These are phyloP conservation scores for Pteropus alecto DNA, from an alignment of 2,113 vertebrate species.

Conservation along the genomic window DNA sequence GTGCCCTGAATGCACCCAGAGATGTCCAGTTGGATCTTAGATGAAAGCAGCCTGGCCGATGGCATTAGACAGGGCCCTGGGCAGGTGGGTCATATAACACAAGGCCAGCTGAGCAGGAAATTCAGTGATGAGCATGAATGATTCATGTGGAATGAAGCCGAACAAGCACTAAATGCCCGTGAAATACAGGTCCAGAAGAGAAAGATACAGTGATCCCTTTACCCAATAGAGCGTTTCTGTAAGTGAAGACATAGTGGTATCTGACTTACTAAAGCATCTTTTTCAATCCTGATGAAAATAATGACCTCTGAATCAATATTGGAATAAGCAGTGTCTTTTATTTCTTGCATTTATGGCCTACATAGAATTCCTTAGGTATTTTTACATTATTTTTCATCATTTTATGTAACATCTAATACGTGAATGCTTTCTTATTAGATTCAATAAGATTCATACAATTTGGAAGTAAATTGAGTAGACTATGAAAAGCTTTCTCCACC, in stretches of 20 bases:
- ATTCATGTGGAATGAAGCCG: neutral
- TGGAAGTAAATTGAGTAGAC: neutral
- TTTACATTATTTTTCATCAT: neutral
- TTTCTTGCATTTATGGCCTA: neutral
- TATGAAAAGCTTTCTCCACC: neutral
- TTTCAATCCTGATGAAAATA: slow-evolving; percentile 4
- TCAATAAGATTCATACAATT: neutral
- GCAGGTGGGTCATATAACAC: neutral
- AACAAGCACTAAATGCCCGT: neutral
- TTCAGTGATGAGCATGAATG: neutral
- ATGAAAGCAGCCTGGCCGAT: neutral
- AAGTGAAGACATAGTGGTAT: neutral
- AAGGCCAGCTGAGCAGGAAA: neutral
- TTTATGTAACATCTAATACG: neutral
- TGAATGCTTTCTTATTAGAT: slow-evolving; percentile 13
- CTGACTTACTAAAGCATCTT: neutral
- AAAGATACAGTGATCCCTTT: fast-evolving
- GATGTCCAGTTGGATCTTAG: neutral
- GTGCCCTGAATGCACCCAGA: neutral
- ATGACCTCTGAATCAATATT: neutral
- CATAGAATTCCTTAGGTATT: neutral
- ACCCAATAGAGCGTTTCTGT: neutral
- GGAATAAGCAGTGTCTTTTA: neutral
- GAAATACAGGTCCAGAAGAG: neutral
- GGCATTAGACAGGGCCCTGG: neutral